phyloP scores from a whole-genome alignment of 2,888 invertebrate species.

The Allygus modestus region DNA sequence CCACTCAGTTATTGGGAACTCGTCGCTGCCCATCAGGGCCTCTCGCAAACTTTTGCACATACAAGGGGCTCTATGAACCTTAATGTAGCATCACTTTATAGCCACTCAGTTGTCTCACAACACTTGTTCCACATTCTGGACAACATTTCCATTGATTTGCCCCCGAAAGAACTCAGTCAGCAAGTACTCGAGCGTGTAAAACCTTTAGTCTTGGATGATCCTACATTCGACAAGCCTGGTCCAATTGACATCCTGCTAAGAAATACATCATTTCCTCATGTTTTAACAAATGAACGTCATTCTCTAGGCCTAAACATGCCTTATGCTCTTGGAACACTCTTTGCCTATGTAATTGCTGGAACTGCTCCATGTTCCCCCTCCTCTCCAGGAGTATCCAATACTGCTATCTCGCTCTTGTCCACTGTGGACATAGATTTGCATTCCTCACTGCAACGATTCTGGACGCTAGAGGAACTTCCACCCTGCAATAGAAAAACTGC shows the following conservation, averaged over 20 bases:
- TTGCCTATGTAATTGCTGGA: constrained; percentile 11
- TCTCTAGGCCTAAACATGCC: too few species aligned
- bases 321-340: too few species aligned
- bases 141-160: background rate
- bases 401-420: background rate
- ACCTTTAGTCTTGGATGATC: background rate
- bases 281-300: background rate
- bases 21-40: background rate
- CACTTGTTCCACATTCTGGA: constrained; percentile 25
- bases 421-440: background rate
- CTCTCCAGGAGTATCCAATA: background rate
- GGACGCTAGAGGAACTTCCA: background rate
- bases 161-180: background rate
- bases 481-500: background rate
- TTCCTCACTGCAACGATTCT: background rate
- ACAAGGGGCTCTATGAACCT: background rate
- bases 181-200: background rate
- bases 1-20: background rate
- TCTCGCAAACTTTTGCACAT: background rate
- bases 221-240: constrained; percentile 24
- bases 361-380: background rate
- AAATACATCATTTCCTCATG: background rate
- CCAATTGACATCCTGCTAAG: background rate
- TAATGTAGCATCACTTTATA: background rate
- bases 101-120: background rate